Evolutionary conservation across 2,797 vertebrate genomes (phyloP).

Genomic region (Ispidina picta): DNA sequence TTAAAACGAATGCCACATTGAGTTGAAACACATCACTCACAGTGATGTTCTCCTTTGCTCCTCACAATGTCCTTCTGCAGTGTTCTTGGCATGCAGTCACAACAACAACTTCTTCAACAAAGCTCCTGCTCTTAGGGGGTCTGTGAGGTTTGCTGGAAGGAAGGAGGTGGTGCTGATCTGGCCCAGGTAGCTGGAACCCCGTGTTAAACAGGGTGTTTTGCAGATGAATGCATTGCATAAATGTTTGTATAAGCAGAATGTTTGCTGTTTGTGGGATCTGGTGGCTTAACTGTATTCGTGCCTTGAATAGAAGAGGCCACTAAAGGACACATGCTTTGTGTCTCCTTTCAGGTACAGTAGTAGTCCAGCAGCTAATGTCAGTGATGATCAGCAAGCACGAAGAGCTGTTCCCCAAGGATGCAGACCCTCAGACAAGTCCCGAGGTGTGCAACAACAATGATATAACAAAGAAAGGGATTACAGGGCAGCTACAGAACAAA

Average conservation of each 20-base stretch:
- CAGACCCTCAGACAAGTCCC: slow-evolving; percentile 76
- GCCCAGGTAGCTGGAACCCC: too few species aligned
- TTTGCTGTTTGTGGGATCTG: too few species aligned
- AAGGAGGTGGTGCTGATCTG: too few species aligned
- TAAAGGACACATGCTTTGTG: background rate
- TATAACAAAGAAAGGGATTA: slow-evolving; percentile 74
- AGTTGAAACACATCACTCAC: background rate
- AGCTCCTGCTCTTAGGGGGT: too few species aligned
- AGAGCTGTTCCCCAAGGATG: slow-evolving; percentile 86
- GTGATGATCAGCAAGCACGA: slow-evolving; percentile 91
- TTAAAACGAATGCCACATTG: fast-evolving
- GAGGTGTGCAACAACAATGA: slow-evolving; percentile 89
- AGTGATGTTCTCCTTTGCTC: background rate
- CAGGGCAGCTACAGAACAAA: slow-evolving; percentile 85
- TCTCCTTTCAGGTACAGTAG: slow-evolving; percentile 86
- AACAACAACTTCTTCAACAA: too few species aligned
- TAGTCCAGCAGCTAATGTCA: slow-evolving; percentile 97
- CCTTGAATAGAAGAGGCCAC: background rate
- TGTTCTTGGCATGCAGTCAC: background rate
- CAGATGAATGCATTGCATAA: too few species aligned
- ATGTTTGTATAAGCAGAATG: too few species aligned
- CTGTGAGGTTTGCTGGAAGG: too few species aligned
- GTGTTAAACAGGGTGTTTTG: too few species aligned
- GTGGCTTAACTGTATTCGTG: too few species aligned
- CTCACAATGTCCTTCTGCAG: background rate